Evolutionary conservation across 2,113 vertebrate genomes (phyloP).

Genomic region (Astur gentilis): DNA sequence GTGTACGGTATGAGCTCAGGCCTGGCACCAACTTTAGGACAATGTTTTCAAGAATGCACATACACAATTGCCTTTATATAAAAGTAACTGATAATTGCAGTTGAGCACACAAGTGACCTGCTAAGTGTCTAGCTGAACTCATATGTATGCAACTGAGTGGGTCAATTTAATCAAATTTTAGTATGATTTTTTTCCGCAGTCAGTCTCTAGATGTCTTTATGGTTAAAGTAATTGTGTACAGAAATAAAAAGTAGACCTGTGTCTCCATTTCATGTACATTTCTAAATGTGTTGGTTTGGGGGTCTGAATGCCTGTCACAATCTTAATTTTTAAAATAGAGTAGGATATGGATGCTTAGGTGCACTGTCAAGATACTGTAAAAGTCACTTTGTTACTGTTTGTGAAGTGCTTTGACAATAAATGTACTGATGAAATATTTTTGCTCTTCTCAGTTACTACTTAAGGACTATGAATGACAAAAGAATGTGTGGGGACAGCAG

Average conservation of each 20-base stretch:
- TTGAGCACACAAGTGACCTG: neutral
- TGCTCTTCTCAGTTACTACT: neutral
- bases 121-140: neutral
- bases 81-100: neutral
- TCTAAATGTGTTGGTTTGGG: neutral
- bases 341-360: neutral
- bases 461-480: neutral
- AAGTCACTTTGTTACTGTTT: neutral
- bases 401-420: neutral
- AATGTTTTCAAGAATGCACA: neutral
- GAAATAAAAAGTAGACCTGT: neutral
- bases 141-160: neutral
- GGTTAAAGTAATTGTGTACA: neutral
- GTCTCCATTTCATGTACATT: neutral
- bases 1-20: neutral
- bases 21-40: conserved; percentile 1
- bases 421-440: neutral
- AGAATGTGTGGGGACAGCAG: neutral
- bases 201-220: neutral
- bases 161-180: neutral
- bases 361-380: neutral
- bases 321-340: neutral
- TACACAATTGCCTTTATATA: neutral
- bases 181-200: neutral
- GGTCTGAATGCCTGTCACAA: neutral